Evolutionary conservation across 2,888 invertebrate species (phyloP), one percentile per base, ranked within the genome.

Genomic region (Tetragonula carbonaria): DNA sequence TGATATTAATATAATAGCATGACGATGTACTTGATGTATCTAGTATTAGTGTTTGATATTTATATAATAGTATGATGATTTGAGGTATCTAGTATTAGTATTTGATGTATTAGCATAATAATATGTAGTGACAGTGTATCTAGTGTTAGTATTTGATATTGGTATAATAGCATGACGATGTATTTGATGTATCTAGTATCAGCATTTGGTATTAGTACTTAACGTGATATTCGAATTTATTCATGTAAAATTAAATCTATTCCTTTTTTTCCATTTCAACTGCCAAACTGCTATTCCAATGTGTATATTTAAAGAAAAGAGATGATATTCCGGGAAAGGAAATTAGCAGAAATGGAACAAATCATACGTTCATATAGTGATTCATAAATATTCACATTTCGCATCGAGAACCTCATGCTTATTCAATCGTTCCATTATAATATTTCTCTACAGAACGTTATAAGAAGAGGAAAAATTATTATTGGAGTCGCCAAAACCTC

Each of bases 231-330:
- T 45, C 45, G 8, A 8, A 45, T 45, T 45, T 45, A 45, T 11
- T 45, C 45, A 11, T 45, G 8, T 2, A n/a, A 57, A 57, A n/a
- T 57, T n/a, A 13, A n/a, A n/a, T 57, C n/a, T 13, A 13, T n/a
- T 57, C 57, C n/a, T 57, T 57, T n/a, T 2, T 0, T 57, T 0
- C 2, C 5, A n/a, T 14, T n/a, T n/a, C 5, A 14, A 4, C 0
- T 5, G 57, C 4, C 13, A 13, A 14, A 4, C 0, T 5, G 57
- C 4, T n/a, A 13, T n/a, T 21, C 13, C n/a, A 57, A 5, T 13
- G n/a, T 6, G 57, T n/a, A 2, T 5, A 2, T n/a, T n/a, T 13
- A 14, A n/a, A 14, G 5, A 14, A 45, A 8, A 45, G 8, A 45
- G 8, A 8, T 45, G 45, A 8, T 45, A 57, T 57, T 57, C n/a